These are phyloP conservation scores for Chaenocephalus aceratus DNA, from an alignment of 2,113 vertebrate genomes.

Conservation along the genomic window DNA sequence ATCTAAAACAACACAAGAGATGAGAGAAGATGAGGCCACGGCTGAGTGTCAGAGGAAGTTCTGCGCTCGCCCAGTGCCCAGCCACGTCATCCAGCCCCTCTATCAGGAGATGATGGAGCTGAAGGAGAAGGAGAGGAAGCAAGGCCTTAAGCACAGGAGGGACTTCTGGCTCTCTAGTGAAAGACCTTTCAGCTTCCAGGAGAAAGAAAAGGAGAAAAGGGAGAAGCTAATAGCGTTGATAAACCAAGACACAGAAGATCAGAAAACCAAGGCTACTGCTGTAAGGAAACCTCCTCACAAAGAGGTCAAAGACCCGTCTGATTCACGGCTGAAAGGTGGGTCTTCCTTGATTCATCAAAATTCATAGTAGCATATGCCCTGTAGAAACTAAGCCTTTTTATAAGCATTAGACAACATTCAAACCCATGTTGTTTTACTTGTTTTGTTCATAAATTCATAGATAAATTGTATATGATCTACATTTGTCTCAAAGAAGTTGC, in stretches of 20 bases:
- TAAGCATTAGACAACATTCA: background rate
- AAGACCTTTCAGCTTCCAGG: slow-evolving; percentile 91
- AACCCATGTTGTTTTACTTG: background rate
- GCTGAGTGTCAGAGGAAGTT: slow-evolving; percentile 93
- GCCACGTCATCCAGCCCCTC: slow-evolving; percentile 85
- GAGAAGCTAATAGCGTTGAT: slow-evolving; percentile 78
- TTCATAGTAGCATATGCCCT: background rate
- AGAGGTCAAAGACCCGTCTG: slow-evolving; percentile 75
- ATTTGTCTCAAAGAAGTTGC: background rate
- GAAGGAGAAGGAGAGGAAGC: slow-evolving; percentile 85
- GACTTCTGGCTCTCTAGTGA: slow-evolving; percentile 89
- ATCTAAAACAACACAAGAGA: slow-evolving; percentile 58
- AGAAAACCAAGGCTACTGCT: slow-evolving; percentile 59
- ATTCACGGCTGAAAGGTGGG: slow-evolving; percentile 88
- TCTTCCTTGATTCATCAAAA: background rate
- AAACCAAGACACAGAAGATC: slow-evolving; percentile 56
- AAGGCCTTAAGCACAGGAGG: slow-evolving; percentile 87
- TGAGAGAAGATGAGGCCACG: slow-evolving; percentile 85
- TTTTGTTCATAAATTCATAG: background rate
- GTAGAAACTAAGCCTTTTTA: background rate
- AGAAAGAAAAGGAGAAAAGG: slow-evolving; percentile 87
- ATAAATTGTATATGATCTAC: background rate
- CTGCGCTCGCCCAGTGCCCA: slow-evolving; percentile 88
- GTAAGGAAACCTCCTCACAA: slow-evolving; percentile 75
- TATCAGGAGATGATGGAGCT: slow-evolving; percentile 87